Conservation (phyloP, 2,888 invertebrate genomes). For the Busseola fusca region DNA sequence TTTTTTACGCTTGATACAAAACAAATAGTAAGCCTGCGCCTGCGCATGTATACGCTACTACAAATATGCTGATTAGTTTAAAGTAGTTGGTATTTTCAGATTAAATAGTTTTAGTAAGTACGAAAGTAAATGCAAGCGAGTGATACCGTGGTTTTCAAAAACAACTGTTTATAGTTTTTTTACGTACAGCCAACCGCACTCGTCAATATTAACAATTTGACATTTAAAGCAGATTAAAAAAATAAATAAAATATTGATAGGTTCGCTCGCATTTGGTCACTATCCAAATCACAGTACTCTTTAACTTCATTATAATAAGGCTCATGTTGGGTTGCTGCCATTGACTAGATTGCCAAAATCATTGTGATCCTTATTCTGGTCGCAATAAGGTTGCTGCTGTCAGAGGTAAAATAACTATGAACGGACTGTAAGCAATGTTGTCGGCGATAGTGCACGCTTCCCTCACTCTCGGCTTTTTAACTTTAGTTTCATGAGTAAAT, state of each 20-base stretch:
- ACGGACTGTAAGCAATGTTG: not conserved
- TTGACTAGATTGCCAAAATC: no score
- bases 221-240: not conserved
- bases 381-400: no score
- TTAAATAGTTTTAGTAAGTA: not conserved
- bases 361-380: no score
- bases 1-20: not conserved
- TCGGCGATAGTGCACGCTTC: not conserved
- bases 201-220: not conserved
- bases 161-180: not conserved
- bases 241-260: no score
- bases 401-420: no score
- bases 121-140: not conserved
- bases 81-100: not conserved
- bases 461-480: not conserved
- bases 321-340: no score
- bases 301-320: no score
- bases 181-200: no score
- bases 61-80: not conserved
- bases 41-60: slow-evolving; percentile 16
- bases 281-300: not conserved
- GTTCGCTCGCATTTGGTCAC: not conserved
- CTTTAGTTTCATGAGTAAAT: not conserved
- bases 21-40: slow-evolving; percentile 7
- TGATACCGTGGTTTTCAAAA: not conserved